Evolutionary conservation across 2,797 vertebrate genomes (phyloP), one percentile per base, ranked within the genome.

Genomic region (Lerista edwardsae): DNA sequence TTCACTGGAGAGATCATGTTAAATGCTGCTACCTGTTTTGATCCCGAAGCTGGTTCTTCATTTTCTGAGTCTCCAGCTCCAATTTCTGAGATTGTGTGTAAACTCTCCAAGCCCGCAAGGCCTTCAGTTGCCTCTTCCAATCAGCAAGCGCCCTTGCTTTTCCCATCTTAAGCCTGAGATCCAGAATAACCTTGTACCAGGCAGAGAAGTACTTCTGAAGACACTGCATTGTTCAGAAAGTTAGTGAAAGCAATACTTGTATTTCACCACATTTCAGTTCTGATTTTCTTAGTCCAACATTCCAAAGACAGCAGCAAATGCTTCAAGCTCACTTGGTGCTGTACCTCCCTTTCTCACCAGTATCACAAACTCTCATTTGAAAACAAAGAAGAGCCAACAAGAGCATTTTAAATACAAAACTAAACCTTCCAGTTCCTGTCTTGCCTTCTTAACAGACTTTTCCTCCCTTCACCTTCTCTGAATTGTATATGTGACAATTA

Each of bases 121-220:
- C 96, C 92, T 95, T 97, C 90, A 97, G 94, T 62, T 97, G 96
- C 84, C 95, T 96, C 92, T 95, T 99, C 98, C 99, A 99, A 88
- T 98, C 95, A 65, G 95, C 97, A 55, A 99, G 92, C 2, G 96
- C 97, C 76, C 90, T 96, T 69, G 97, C 98, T 95, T 98, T 99
- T 36, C 95, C 97, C 95, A 97, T 94, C 82, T 94, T 95, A 80
- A 99, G 94, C 93, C 96, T 96, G 67, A 85, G 92, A 80, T 97
- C 96, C 93, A 98, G 91, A 91, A 97, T 93, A 79, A 97, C 91
- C 47, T 97, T 97, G 91, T 97, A 97, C 98, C 98, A 99, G 81
- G 94, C 94, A 55, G 98, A 98, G 93, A 99, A 99, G 95, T 98
- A 96, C 64, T 47, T 97, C 87, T 97, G 97, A 88, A 98, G 94